These are phyloP conservation scores for Falcaria lacertinaria DNA, from an alignment of 2,888 invertebrate genomes.

Conservation along the genomic window DNA sequence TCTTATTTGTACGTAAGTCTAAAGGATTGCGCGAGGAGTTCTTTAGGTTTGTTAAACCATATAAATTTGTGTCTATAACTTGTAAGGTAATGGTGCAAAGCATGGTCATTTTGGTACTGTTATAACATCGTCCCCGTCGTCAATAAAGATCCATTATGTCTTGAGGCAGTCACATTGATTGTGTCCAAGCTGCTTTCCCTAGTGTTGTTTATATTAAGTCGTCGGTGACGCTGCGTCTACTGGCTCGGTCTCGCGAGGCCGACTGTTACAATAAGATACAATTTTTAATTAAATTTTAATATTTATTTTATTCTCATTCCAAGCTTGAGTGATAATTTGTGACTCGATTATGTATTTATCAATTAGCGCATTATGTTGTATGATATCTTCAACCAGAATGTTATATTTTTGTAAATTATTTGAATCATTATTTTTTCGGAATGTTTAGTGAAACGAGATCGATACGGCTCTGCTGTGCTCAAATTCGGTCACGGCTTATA, in stretches of 20 bases:
- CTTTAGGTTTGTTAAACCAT: conserved; percentile 46
- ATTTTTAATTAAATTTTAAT: conserved; percentile 34
- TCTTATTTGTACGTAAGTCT: conserved; percentile 34
- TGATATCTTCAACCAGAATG: conserved; percentile 52
- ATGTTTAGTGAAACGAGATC: conserved; percentile 35
- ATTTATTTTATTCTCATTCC: conserved; percentile 68
- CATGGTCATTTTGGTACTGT: conserved; percentile 45
- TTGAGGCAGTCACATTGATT: conserved; percentile 21
- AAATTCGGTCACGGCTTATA: too few species aligned
- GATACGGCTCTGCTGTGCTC: conserved; percentile 54
- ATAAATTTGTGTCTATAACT: conserved; percentile 45
- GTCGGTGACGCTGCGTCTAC: background rate
- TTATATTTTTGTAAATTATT: conserved; percentile 72
- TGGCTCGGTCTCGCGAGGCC: background rate
- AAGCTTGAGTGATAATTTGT: conserved; percentile 56
- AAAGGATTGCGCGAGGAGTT: conserved; percentile 30
- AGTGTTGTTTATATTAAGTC: conserved; percentile 15
- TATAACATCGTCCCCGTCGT: conserved; percentile 27
- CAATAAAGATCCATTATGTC: conserved; percentile 21
- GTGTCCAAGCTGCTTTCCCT: conserved; percentile 22
- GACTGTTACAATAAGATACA: conserved; percentile 13
- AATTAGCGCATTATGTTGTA: conserved; percentile 58
- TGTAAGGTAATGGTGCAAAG: conserved; percentile 60
- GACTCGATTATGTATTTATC: conserved; percentile 44
- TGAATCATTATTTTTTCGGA: conserved; percentile 50